A percentile compares a stretch with the other conserved stretches of the same genome.
Evolutionary conservation across 1,140 invertebrate species (phyloP).

Genomic region (Helicorthomorpha holstii): DNA sequence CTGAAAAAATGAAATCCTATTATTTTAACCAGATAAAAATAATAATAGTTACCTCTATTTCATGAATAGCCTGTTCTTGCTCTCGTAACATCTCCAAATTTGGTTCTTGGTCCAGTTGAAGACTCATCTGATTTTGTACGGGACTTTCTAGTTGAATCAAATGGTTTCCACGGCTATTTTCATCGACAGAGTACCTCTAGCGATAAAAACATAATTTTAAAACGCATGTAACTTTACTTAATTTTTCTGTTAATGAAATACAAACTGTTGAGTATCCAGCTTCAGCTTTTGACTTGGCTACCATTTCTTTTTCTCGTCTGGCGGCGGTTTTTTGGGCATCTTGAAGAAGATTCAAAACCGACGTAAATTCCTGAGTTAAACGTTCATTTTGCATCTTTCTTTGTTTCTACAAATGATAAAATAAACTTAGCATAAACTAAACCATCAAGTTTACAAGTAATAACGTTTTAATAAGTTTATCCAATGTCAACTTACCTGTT

Average conservation of each 20-base stretch:
- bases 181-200: background rate
- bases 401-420: conserved; percentile 45
- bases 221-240: no score
- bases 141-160: conserved; percentile 37
- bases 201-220: background rate
- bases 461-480: no score
- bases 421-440: conserved; percentile 2
- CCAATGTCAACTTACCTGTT: conserved; percentile 7
- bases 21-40: background rate
- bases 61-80: conserved; percentile 70
- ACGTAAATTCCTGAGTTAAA: conserved; percentile 82
- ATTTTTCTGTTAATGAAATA: no score
- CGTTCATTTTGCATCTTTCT: conserved; percentile 79
- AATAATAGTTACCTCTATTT: conserved; percentile 52
- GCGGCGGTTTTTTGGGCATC: conserved; percentile 13
- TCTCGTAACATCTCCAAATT: conserved; percentile 71
- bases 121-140: conserved; percentile 28
- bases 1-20: conserved; percentile 33
- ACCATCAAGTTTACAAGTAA: no score
- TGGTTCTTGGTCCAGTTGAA: conserved; percentile 67
- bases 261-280: no score
- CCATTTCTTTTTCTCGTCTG: conserved; percentile 13
- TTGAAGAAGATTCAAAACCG: conserved; percentile 74
- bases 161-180: conserved; percentile 18
- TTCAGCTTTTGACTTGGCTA: conserved; percentile 12